Base-by-base conservation (phyloP, 2,888 invertebrate genomes). In the Scaptomyza caliginosa region DNA sequence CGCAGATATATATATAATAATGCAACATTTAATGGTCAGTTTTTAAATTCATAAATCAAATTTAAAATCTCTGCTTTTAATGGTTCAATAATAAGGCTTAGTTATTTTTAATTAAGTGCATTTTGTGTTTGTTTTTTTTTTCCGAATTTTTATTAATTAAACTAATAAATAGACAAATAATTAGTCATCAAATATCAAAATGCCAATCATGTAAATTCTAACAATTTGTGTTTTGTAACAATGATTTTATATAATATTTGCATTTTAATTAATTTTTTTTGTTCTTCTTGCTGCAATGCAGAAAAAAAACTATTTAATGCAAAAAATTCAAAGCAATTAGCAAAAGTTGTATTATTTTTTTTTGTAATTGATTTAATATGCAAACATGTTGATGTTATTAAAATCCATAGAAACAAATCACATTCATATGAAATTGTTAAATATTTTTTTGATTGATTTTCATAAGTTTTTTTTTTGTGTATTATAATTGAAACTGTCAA, bases 401-500 rank as follows among this genome's bases (percentile, higher is more conserved):
- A 28, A 39, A 19, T 3, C 10, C 50, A 13, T 10, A 8, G n/a
- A 24, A 26, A 28, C 17, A 19, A 4, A 39, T 13, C 19, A 28
- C 7, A 28, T n/a, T 11, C 7, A 30, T 45, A 2, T 11, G 1
- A 6, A 11, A 38, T 19, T 32, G 32, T 32, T 32, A 4, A 8
- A 5, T 8, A 28, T 4, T 1, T 13, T 13, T 26, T 34, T 5
- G 5, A 39, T 10, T 17, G 17, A n/a, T 21, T 34, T 36, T 45
- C 1, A n/a, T n/a, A 6, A 4, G 7, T 30, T 30, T 11, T 38
- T 38, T 10, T 45, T 21, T 39, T 59, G 17, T 11, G 59, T 10
- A 21, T 59, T 59, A 60, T 81, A 74, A 77, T 77, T 77, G 78
- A 71, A 77, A 74, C 45, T 71, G 71, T 77, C 67, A 81, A 63